These are phyloP conservation scores for Ariopsis seemanni DNA, from an alignment of 2,113 vertebrate species.

Conservation along the genomic window DNA sequence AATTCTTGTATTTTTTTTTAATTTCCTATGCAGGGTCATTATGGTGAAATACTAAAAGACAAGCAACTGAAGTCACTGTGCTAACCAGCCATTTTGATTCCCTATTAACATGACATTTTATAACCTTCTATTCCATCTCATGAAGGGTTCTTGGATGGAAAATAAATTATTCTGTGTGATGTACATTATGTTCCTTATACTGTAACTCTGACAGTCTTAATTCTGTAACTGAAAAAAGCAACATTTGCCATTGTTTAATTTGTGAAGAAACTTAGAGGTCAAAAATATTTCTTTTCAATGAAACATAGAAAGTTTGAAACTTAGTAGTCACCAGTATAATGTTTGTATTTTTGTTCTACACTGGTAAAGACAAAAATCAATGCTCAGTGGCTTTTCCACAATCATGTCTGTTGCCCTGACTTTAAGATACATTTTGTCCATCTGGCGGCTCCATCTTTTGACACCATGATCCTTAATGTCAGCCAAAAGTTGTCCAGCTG, in stretches of 20 bases:
- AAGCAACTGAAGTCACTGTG: slow-evolving; percentile 40
- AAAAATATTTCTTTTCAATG: neutral
- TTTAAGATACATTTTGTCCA: neutral
- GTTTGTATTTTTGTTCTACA: slow-evolving; percentile 22
- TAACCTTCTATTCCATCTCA: neutral
- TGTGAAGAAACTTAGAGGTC: neutral
- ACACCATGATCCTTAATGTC: slow-evolving; percentile 28
- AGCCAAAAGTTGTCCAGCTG: slow-evolving; percentile 9
- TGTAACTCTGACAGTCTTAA: slow-evolving; percentile 17
- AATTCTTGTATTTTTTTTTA: neutral
- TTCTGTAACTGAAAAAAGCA: neutral
- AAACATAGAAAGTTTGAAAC: neutral
- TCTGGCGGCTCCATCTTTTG: slow-evolving; percentile 20
- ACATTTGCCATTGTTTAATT: slow-evolving; percentile 13
- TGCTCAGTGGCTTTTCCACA: slow-evolving; percentile 13
- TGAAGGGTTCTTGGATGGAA: slow-evolving; percentile 44
- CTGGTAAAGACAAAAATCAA: neutral
- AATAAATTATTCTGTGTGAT: slow-evolving; percentile 52
- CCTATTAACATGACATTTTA: slow-evolving; percentile 29
- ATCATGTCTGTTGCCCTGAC: slow-evolving; percentile 12
- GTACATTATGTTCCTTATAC: slow-evolving; percentile 31
- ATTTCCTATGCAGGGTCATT: slow-evolving; percentile 41
- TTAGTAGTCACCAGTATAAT: slow-evolving; percentile 2
- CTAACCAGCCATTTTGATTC: slow-evolving; percentile 37
- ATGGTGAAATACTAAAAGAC: slow-evolving; percentile 37